Evolutionary conservation across 2,113 vertebrate genomes (phyloP), one percentile per base, ranked within the genome.

Genomic region (Neolamprologus sp.): DNA sequence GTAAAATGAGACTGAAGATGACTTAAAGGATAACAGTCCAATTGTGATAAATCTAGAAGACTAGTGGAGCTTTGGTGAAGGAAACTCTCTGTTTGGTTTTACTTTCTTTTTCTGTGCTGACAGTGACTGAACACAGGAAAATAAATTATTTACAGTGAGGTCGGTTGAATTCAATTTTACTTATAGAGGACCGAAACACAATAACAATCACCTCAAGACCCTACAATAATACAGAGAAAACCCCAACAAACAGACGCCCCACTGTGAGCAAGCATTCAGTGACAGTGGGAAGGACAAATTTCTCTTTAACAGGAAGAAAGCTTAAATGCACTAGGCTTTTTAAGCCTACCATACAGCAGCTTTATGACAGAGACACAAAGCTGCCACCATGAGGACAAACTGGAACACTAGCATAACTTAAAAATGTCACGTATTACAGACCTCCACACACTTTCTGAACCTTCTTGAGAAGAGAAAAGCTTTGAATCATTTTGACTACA

Each of bases 321-420:
- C 30, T 37, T 35, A n/a, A 65, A 65, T 0, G 0, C 4, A 3
- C 1, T 37, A 0, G 19, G 60, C 19, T 37, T 68, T 68, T 37
- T 12, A 37, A 37, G 33, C 33, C 60, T 37, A 68, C 33, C 10
- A 0, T 65, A 37, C 60, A 68, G 33, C 60, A 68, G 60, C 60
- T 0, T 0, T 68, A 0, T 7, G 17, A 7, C 60, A 65, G 60
- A 65, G 17, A 37, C 0, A 37, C 6, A 1, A 65, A 35, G 17
- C 17, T 35, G 30, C 60, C 58, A 63, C 17, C 58, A 11, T n/a
- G 16, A 7, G 9, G 58, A 5, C 58, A 63, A 12, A 63, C 30
- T n/a, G 60, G 19, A 65, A 65, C 33, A 65, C 60, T 2, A 11
- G 5, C 58, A 63, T 12, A 19, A 19, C 30, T 65, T 11, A 7